Base-by-base conservation (phyloP, 2,888 invertebrate genomes). In the Hybos culiciformis region DNA sequence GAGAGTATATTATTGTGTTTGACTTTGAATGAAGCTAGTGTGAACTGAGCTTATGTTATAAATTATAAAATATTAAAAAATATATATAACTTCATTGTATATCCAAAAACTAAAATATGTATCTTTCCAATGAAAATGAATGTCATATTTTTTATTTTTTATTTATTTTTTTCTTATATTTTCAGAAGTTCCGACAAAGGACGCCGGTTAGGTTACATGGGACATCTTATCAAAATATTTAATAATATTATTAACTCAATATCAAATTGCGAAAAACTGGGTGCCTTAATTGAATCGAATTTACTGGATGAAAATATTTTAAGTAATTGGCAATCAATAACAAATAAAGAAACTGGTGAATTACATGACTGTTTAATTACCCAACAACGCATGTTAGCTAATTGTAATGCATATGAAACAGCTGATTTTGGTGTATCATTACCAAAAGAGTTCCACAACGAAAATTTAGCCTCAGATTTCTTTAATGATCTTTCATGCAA, bases 161-260 rank as follows among this genome's bases (percentile, higher is more conserved):
- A 41, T 32, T 18, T 45, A 19, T 7, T 37, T 39, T 9, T 20
- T 33, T 12, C 24, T 19, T 31, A 32, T 37, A n/a, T 39, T 46
- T 46, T 9, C 39, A 75, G 74, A 56, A 64, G 63, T 49, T 62
- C 66, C 51, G 66, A 67, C 44, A 73, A 72, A 48, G 70, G 71
- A 45, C 63, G 73, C 42, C 70, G 76, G 41, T 68, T 74, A 54
- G 78, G 77, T 53, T 78, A 76, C 54, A 78, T 77, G 77, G 78
- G 78, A 46, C 78, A 78, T 60, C 66, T 78, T 56, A 76, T 76
- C 52, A 73, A 71, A 58, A 74, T 78, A 54, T 67, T 73, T 31
- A 72, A 72, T 59, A 70, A 71, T 57, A 68, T 78, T 53, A 70
- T 70, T 46, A 56, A 54, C 48, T 62, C 59, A 58, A 58, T 63